Evolutionary conservation across 64 coral and sea anemone genomes (phyloP).

Genomic region (Acropora yongei): DNA sequence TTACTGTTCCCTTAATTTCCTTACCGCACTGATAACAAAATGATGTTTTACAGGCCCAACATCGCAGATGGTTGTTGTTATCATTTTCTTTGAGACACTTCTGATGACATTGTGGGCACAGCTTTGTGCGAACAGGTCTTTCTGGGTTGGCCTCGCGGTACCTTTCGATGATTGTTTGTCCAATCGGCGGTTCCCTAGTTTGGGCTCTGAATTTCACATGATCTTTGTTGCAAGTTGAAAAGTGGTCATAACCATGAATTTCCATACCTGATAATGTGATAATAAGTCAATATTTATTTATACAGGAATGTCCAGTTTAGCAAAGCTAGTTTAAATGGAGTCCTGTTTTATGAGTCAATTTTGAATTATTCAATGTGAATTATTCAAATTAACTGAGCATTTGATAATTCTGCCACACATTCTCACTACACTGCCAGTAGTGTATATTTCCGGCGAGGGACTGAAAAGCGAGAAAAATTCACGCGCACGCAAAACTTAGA

Average conservation of each 20-base stretch:
- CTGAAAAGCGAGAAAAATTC: no score
- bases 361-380: no score
- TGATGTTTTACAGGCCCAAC: slow-evolving; percentile 93
- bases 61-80: slow-evolving; percentile 92
- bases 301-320: no score
- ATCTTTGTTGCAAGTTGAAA: slow-evolving; percentile 37
- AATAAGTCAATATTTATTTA: no score
- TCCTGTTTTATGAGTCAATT: no score
- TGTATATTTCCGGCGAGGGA: no score
- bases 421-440: no score
- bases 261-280: slow-evolving; percentile 55
- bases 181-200: slow-evolving; percentile 54
- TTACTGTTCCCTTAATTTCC: slow-evolving; percentile 64
- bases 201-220: not conserved
- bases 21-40: slow-evolving; percentile 94
- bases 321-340: no score
- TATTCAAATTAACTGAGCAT: no score
- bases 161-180: slow-evolving; percentile 52
- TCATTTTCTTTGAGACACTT: slow-evolving; percentile 73
- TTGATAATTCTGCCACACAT: no score
- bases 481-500: no score
- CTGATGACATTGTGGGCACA: slow-evolving; percentile 87
- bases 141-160: slow-evolving; percentile 45
- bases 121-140: slow-evolving; percentile 27
- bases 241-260: slow-evolving; percentile 84